Percentiles rank a stretch among this genome's conserved stretches.
Conservation (phyloP, 2,888 invertebrate genomes). For the Halocaridina rubra region DNA sequence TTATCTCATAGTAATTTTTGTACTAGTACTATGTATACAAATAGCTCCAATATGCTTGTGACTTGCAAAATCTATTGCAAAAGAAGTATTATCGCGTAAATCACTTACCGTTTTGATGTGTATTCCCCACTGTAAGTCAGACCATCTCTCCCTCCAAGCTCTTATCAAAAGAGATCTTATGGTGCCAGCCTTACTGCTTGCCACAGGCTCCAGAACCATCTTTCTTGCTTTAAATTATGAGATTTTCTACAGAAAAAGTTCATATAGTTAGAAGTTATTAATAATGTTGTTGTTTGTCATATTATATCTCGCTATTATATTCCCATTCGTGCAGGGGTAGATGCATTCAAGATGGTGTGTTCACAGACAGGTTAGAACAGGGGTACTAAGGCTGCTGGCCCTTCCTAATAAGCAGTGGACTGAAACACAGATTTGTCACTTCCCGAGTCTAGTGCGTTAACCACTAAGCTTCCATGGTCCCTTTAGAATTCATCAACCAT, state of each 20-base stretch:
- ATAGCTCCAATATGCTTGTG: too few relatives aligned
- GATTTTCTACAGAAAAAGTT: not conserved
- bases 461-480: too few relatives aligned
- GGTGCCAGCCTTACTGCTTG: conserved; percentile 59
- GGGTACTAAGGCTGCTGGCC: not conserved
- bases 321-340: too few relatives aligned
- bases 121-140: conserved; percentile 95
- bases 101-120: conserved; percentile 82
- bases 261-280: not conserved
- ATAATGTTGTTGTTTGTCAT: not conserved
- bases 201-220: conserved; percentile 57
- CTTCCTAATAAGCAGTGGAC: not conserved
- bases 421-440: too few relatives aligned
- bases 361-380: too few relatives aligned
- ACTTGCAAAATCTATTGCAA: not conserved
- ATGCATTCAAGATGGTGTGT: too few relatives aligned
- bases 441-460: too few relatives aligned
- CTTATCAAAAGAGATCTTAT: conserved; percentile 76
- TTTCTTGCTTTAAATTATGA: not conserved
- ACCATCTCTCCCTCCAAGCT: conserved; percentile 97
- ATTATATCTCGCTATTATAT: not conserved
- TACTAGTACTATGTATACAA: too few relatives aligned
- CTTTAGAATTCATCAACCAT: too few relatives aligned
- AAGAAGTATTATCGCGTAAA: too few relatives aligned
- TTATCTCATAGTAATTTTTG: too few relatives aligned